phyloP scores from a whole-genome alignment of 2,888 invertebrate genomes.

The Drosophila anomalipes region DNA sequence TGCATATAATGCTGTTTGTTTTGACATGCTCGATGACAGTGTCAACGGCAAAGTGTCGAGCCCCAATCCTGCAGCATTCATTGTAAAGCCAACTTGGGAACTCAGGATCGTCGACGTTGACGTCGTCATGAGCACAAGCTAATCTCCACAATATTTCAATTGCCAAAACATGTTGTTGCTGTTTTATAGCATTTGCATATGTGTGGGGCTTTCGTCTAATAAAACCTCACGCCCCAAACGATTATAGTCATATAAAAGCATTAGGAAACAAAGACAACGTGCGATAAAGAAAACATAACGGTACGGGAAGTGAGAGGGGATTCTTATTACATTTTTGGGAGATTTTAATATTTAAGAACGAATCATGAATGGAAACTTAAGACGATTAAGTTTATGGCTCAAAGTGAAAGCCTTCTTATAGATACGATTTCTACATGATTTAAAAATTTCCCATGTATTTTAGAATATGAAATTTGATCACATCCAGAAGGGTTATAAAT shows the following conservation, averaged over 20 bases:
- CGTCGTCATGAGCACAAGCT: constrained; percentile 39
- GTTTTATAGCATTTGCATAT: constrained; percentile 56
- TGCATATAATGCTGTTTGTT: constrained; percentile 82
- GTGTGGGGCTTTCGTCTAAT: constrained; percentile 47
- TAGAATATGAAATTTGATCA: background rate
- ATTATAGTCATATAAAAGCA: constrained; percentile 48
- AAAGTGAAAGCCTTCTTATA: background rate
- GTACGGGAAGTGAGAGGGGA: background rate
- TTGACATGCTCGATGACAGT: constrained; percentile 83
- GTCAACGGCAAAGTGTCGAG: constrained; percentile 50
- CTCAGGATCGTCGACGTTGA: constrained; percentile 13
- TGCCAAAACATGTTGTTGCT: constrained; percentile 68
- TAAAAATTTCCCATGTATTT: background rate
- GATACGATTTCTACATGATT: background rate
- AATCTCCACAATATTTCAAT: constrained; percentile 77
- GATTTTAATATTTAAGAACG: constrained; percentile 2
- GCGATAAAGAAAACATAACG: constrained; percentile 4
- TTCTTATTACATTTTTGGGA: constrained; percentile 29
- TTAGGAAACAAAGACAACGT: constrained; percentile 44
- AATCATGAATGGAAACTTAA: background rate
- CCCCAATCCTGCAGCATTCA: constrained; percentile 5
- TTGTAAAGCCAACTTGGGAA: constrained; percentile 45
- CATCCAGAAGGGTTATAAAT: background rate
- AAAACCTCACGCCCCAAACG: constrained; percentile 38
- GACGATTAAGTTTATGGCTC: constrained; percentile 2